These are phyloP conservation scores for Callipepla squamata DNA, from an alignment of 2,113 vertebrate species.

Conservation along the genomic window DNA sequence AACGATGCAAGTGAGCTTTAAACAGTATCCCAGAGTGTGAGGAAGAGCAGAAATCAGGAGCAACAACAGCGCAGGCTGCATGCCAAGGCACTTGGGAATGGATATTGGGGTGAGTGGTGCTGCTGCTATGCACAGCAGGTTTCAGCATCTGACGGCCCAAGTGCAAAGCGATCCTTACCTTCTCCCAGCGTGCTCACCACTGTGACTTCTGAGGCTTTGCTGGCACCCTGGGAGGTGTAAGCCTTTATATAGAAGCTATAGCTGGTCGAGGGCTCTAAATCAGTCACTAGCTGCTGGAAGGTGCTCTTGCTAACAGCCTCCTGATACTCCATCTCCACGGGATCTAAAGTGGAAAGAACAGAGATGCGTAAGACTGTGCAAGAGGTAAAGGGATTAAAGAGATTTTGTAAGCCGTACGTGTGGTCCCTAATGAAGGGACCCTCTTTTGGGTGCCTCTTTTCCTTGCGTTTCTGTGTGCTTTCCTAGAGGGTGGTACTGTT, in stretches of 20 bases:
- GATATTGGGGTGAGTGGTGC: fast-evolving
- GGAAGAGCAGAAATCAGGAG: not conserved
- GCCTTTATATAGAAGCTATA: conserved; percentile 98
- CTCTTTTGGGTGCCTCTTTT: not conserved
- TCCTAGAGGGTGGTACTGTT: not conserved
- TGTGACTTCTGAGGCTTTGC: conserved; percentile 87
- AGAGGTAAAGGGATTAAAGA: not conserved
- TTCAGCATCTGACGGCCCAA: not conserved
- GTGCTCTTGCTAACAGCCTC: conserved; percentile 96
- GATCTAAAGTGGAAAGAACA: conserved; percentile 78
- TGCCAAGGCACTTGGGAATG: fast-evolving
- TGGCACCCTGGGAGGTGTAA: conserved; percentile 94
- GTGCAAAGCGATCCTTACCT: conserved; percentile 79
- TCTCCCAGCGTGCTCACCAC: conserved; percentile 91
- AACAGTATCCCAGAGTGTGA: not conserved
- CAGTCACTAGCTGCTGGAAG: conserved; percentile 91
- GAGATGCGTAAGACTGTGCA: not conserved
- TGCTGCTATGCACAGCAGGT: not conserved
- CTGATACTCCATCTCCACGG: conserved; percentile 93
- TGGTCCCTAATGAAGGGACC: not conserved
- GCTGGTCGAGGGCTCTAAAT: conserved; percentile 93
- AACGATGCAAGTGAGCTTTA: not conserved
- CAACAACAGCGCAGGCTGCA: not conserved
- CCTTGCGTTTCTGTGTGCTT: not conserved
- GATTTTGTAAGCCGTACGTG: not conserved